Conservation (phyloP, 2,797 vertebrate genomes). For the Chelon labrosus region DNA sequence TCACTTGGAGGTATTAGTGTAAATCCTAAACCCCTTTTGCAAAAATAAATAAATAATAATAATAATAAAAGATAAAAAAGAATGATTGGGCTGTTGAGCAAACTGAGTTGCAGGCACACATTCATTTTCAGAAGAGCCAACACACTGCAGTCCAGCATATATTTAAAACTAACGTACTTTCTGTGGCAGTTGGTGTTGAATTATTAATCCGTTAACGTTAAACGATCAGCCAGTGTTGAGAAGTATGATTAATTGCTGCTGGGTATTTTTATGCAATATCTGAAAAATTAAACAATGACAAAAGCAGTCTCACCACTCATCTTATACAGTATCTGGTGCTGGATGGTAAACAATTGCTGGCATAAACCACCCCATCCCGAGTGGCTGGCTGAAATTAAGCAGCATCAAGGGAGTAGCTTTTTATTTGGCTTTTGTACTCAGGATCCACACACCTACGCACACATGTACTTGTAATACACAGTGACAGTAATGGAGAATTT, state of each 20-base stretch:
- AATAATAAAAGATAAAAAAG: too few species aligned
- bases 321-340: background rate
- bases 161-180: conserved; percentile 33
- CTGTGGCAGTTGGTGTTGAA: conserved; percentile 30
- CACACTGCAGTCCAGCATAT: conserved; percentile 12
- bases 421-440: conserved; percentile 57
- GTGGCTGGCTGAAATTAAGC: conserved; percentile 58
- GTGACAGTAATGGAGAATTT: conserved; percentile 71
- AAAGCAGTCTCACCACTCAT: conserved; percentile 12
- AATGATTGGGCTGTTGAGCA: too few species aligned
- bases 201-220: conserved; percentile 42
- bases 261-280: conserved; percentile 2
- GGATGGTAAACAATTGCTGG: conserved; percentile 49
- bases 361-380: conserved; percentile 41
- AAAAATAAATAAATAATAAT: too few species aligned
- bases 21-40: too few species aligned
- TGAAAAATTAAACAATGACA: conserved; percentile 28
- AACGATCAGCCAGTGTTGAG: conserved; percentile 4
- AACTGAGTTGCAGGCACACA: too few species aligned
- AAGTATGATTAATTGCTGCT: conserved; percentile 26
- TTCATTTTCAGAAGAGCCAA: conserved; percentile 10
- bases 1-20: background rate
- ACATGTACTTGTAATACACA: conserved; percentile 67
- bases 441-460: conserved; percentile 62
- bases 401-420: conserved; percentile 60